Evolutionary conservation across 2,113 vertebrate genomes (phyloP), one percentile per base, ranked within the genome.

Genomic region (Kobus ellipsiprymnus): DNA sequence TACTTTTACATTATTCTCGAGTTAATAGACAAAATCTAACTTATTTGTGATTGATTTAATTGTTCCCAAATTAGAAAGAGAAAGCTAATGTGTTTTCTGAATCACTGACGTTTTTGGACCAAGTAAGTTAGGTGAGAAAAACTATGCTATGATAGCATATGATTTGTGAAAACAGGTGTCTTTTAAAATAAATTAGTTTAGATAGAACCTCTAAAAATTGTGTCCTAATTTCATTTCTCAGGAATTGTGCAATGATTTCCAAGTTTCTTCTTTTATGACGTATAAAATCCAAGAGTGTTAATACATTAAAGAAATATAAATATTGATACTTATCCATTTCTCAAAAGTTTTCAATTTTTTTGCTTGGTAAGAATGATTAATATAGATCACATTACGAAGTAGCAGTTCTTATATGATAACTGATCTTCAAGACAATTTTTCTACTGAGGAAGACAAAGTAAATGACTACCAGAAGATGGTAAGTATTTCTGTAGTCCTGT

Each of bases 71-170:
- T 93, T 29, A 87, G 60, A 80, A 97, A 14, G 87, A 98, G 91
- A 96, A 98, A 95, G 94, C 57, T 96, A 98, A 98, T 78, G 2
- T 71, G 82, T 97, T 94, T 98, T 96, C 64, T 98, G 55, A 89
- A 85, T 81, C 82, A 71, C 55, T 59, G 95, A 87, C 54, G 86
- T 98, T 89, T 48, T 97, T 98, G 77, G 50, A 89, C 7, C 86
- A 96, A 93, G 67, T 77, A 48, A 94, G 16, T 40, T 98, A 21
- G 87, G 21, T 86, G 92, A 64, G 94, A 84, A 90, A 91, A 98
- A 77, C 64, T 91, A 36, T 55, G 60, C 16, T 92, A 44, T 97
- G 89, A 80, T 81, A 50, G 78, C 25, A 92, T 57, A 84, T 52
- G 27, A 44, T 92, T 80, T 62, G 71, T 97, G 36, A 83, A 95